Evolutionary conservation across 2,888 invertebrate species (phyloP).

Genomic region (Sminthurides aquaticus): DNA sequence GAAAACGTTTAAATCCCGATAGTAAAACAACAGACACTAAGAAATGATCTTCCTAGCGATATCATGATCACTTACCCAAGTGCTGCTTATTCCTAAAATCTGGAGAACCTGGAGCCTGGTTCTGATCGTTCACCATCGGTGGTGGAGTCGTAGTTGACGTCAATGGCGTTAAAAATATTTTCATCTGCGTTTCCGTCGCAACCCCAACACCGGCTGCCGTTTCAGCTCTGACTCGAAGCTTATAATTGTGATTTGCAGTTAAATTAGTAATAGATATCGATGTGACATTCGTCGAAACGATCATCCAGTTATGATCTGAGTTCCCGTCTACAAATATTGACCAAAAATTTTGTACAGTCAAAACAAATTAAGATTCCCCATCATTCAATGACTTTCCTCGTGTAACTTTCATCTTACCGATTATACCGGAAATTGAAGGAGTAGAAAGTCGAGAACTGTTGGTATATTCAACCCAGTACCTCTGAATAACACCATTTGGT

Average conservation of each 20-base stretch:
- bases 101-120: neutral
- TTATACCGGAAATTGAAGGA: no score
- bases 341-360: no score
- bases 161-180: neutral
- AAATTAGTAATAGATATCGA: slow-evolving; percentile 30
- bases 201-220: slow-evolving; percentile 35
- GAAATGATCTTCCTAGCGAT: neutral
- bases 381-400: no score
- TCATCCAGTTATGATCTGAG: slow-evolving; percentile 23
- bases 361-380: no score
- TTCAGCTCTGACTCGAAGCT: slow-evolving; percentile 36
- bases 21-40: neutral
- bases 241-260: slow-evolving; percentile 28
- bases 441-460: slow-evolving; percentile 10
- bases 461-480: slow-evolving; percentile 37
- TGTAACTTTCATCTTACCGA: no score
- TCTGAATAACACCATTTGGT: slow-evolving; percentile 32
- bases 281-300: slow-evolving; percentile 30
- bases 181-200: neutral
- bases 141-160: neutral
- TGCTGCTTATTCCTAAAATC: slow-evolving; percentile 20
- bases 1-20: no score
- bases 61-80: slow-evolving; percentile 18
- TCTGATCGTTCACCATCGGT: neutral
- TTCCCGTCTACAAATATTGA: no score